A percentile compares a stretch with the other conserved stretches of the same genome.
phyloP scores from a whole-genome alignment of 2,113 vertebrate genomes.

The Tylochromis polylepis region DNA sequence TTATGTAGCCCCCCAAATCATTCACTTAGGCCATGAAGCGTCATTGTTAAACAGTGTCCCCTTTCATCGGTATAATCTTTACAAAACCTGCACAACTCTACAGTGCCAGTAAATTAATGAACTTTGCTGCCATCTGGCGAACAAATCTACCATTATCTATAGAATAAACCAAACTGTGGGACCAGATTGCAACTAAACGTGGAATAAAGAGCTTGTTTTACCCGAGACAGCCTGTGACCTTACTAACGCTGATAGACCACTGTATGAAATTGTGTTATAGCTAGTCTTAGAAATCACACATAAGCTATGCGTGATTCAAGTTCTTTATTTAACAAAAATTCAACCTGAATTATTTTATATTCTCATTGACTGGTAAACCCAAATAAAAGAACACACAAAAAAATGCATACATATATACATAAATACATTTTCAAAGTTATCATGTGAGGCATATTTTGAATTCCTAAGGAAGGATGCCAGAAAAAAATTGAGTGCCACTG shows the following conservation, averaged over 20 bases:
- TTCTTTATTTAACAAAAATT: neutral
- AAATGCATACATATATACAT: neutral
- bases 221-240: neutral
- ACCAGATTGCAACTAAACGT: neutral
- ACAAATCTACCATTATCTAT: neutral
- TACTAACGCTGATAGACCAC: neutral
- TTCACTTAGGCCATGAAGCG: neutral
- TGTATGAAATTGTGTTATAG: neutral
- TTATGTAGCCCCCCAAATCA: neutral
- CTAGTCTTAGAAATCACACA: neutral
- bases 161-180: neutral
- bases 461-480: neutral
- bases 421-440: neutral
- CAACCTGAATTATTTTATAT: neutral
- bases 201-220: neutral
- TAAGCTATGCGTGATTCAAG: neutral
- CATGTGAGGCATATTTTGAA: neutral
- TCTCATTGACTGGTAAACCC: neutral
- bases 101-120: neutral
- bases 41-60: too few relatives aligned
- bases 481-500: neutral
- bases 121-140: constrained; percentile 40
- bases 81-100: neutral
- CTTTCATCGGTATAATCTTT: neutral
- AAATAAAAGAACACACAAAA: neutral